Evolutionary conservation across 2,113 vertebrate genomes (phyloP).

Genomic region (Bucco capensis): DNA sequence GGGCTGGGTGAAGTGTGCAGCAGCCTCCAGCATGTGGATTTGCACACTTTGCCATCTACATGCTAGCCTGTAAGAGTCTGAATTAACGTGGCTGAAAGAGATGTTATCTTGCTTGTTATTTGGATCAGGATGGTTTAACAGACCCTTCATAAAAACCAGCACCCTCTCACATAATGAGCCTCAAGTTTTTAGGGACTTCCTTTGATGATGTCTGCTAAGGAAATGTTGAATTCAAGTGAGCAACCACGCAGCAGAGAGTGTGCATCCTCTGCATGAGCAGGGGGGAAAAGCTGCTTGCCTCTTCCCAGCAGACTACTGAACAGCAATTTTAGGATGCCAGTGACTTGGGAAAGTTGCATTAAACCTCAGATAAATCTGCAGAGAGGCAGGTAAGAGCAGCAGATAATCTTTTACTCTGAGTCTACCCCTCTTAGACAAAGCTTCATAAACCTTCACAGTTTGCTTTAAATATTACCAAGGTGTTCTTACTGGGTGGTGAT

Average conservation of each 20-base stretch:
- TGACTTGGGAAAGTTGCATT: background rate
- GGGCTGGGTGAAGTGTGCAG: background rate
- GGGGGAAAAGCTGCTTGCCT: background rate
- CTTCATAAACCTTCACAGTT: background rate
- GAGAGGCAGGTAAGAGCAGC: background rate
- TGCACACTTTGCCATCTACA: background rate
- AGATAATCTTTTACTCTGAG: background rate
- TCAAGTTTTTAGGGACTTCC: background rate
- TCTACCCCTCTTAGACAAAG: background rate
- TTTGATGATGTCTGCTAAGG: background rate
- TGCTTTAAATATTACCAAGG: background rate
- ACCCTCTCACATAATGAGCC: background rate
- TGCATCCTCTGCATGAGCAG: background rate
- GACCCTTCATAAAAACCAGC: conserved; percentile 14
- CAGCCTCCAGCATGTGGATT: background rate
- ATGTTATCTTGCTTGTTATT: conserved; percentile 27
- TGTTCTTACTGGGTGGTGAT: background rate
- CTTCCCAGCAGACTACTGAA: background rate
- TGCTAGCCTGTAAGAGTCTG: background rate
- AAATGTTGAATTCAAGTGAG: background rate
- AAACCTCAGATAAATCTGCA: background rate
- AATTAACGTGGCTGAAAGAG: conserved; percentile 38
- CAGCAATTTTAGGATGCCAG: background rate
- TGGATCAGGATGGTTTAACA: conserved; percentile 21
- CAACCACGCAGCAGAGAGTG: background rate